These are phyloP conservation scores for Magallana gigas DNA, from an alignment of 1,140 invertebrate genomes.

Conservation along the genomic window DNA sequence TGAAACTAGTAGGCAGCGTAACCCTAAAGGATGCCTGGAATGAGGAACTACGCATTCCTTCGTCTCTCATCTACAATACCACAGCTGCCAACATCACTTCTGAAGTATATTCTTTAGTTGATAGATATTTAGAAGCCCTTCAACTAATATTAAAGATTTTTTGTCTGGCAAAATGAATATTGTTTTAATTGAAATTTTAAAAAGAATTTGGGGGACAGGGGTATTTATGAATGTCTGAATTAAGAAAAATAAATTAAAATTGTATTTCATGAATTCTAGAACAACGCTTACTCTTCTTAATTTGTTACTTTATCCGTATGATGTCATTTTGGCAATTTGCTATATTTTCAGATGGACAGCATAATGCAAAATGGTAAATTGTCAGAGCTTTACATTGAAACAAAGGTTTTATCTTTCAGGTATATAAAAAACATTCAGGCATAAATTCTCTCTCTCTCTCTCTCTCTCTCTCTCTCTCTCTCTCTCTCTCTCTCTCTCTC, in stretches of 20 bases:
- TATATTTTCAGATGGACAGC: conserved; percentile 25
- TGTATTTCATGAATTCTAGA: neutral
- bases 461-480: neutral
- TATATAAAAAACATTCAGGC: neutral
- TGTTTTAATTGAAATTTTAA: too few relatives aligned
- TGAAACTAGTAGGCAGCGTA: conserved; percentile 41
- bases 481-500: neutral
- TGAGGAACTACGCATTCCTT: conserved; percentile 19
- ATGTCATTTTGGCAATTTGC: neutral
- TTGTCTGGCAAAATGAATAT: too few relatives aligned
- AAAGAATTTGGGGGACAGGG: too few relatives aligned
- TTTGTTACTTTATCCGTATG: neutral
- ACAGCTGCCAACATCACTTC: conserved; percentile 14
- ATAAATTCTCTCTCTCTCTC: neutral
- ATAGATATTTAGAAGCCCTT: too few relatives aligned
- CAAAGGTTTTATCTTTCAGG: conserved; percentile 28
- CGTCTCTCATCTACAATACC: neutral
- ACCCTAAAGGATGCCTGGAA: conserved; percentile 36
- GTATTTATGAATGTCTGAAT: too few relatives aligned
- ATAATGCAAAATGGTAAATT: conserved; percentile 19
- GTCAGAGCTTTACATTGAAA: conserved; percentile 16
- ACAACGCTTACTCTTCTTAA: neutral
- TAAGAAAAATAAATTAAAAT: neutral
- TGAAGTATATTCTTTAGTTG: conserved; percentile 7
- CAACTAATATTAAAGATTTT: too few relatives aligned